A percentile compares a stretch with the other conserved stretches of the same genome.
Conservation (phyloP, 2,888 invertebrate genomes). For the Microplitis manilae region DNA sequence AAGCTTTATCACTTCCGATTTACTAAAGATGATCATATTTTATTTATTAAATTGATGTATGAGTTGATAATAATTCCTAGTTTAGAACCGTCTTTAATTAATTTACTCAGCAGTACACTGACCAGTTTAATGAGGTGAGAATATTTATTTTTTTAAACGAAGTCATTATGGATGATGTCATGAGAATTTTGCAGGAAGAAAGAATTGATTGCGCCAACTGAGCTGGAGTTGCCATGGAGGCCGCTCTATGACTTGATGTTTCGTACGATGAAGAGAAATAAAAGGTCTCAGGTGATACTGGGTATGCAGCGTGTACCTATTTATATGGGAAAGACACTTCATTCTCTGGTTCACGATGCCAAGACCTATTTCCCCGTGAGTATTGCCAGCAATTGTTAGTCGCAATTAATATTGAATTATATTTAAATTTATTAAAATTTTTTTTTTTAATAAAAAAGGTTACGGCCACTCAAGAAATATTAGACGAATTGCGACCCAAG, state of each 20-base stretch:
- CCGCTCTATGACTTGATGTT: slow-evolving; percentile 78
- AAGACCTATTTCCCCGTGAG: slow-evolving; percentile 72
- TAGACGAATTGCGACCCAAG: slow-evolving; percentile 86
- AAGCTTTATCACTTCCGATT: slow-evolving; percentile 89
- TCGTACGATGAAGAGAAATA: slow-evolving; percentile 74
- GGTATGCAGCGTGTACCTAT: slow-evolving; percentile 74
- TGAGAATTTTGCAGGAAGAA: slow-evolving; percentile 77
- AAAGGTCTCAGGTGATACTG: slow-evolving; percentile 72
- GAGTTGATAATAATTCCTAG: slow-evolving; percentile 84
- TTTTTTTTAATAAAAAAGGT: slow-evolving; percentile 75
- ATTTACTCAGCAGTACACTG: slow-evolving; percentile 80
- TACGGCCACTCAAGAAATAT: slow-evolving; percentile 86
- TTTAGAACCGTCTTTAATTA: slow-evolving; percentile 82
- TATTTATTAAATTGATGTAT: slow-evolving; percentile 84
- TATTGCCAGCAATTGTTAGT: slow-evolving; percentile 41
- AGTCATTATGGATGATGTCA: neutral
- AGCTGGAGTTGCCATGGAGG: slow-evolving; percentile 87
- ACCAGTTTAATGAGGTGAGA: slow-evolving; percentile 84
- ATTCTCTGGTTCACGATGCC: slow-evolving; percentile 56
- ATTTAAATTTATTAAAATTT: neutral
- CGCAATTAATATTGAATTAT: neutral
- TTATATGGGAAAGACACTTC: slow-evolving; percentile 55
- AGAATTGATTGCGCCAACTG: slow-evolving; percentile 83
- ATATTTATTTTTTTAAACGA: slow-evolving; percentile 17
- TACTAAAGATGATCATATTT: slow-evolving; percentile 90